Conservation (phyloP, 1,140 invertebrate species). For the Stenopsyche tienmushanensis region DNA sequence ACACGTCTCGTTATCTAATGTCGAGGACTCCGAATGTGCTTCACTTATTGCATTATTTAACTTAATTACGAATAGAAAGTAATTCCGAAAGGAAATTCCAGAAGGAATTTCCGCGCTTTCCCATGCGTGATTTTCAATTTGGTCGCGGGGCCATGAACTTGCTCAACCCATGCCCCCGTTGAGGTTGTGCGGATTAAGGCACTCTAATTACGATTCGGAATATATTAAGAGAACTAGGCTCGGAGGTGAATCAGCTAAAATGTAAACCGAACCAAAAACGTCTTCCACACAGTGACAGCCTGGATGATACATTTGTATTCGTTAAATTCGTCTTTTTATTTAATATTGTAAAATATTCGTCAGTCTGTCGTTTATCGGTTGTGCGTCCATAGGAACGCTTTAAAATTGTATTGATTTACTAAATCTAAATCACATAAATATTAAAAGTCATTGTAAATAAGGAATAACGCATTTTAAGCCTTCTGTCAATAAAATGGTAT, state of each 20-base stretch:
- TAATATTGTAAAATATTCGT: too few relatives aligned
- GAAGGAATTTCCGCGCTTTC: background rate
- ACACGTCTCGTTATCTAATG: constrained; percentile 5
- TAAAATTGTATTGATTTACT: too few relatives aligned
- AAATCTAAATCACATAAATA: too few relatives aligned
- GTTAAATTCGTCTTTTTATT: too few relatives aligned
- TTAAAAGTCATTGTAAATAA: too few relatives aligned
- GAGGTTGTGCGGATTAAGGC: background rate
- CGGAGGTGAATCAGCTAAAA: background rate
- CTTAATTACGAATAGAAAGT: constrained; percentile 21
- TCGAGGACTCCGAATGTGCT: background rate
- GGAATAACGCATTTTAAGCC: too few relatives aligned
- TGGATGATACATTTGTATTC: too few relatives aligned
- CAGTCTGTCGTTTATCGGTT: too few relatives aligned
- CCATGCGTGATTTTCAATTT: background rate
- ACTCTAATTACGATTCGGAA: background rate
- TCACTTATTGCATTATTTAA: constrained; percentile 7
- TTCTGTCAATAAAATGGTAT: too few relatives aligned
- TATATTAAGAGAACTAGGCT: background rate
- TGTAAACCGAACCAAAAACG: background rate
- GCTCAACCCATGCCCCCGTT: background rate
- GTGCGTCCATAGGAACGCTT: too few relatives aligned
- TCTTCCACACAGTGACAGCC: background rate
- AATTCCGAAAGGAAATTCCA: constrained; percentile 5
- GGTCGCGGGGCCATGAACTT: too few relatives aligned